A percentile compares a stretch with the other conserved stretches of the same genome.
phyloP scores from a whole-genome alignment of 2,888 invertebrate genomes.

The Tribolium freemani region DNA sequence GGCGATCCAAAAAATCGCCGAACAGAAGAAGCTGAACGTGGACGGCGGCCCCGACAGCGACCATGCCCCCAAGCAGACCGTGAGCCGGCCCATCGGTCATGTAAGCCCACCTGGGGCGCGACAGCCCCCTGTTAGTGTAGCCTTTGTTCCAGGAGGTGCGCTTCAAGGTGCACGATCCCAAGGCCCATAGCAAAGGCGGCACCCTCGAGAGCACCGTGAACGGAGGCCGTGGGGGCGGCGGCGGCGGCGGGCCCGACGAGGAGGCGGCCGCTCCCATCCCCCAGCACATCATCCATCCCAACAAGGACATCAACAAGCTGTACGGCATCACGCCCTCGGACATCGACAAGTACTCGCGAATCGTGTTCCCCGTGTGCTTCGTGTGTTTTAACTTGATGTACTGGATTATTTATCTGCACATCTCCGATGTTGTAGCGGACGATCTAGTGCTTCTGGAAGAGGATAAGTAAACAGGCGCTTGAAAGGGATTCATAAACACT shows the following conservation, averaged over 20 bases:
- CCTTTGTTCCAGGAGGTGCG: constrained; percentile 90
- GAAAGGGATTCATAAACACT: constrained; percentile 57
- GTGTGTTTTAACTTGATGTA: constrained; percentile 99
- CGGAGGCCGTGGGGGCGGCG: constrained; percentile 73
- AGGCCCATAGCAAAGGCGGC: constrained; percentile 93
- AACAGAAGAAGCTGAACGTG: constrained; percentile 90
- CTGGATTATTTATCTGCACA: constrained; percentile 97
- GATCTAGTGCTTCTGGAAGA: constrained; percentile 87
- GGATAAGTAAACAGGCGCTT: constrained; percentile 71
- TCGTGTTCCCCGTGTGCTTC: constrained; percentile 98
- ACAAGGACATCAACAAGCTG: constrained; percentile 93
- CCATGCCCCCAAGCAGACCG: constrained; percentile 84
- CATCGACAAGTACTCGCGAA: constrained; percentile 99
- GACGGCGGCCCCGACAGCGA: constrained; percentile 83
- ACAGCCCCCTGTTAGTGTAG: constrained; percentile 72
- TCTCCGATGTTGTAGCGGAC: constrained; percentile 95
- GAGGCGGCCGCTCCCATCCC: constrained; percentile 78
- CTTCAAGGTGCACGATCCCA: constrained; percentile 95
- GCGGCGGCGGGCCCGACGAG: constrained; percentile 70
- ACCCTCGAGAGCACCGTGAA: constrained; percentile 93
- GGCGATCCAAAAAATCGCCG: constrained; percentile 92
- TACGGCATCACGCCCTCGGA: constrained; percentile 95
- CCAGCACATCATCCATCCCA: constrained; percentile 87
- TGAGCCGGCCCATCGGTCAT: constrained; percentile 69
- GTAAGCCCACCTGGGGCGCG: constrained; percentile 47